phyloP scores from a whole-genome alignment of 2,113 vertebrate genomes.

The Siniperca knerii region DNA sequence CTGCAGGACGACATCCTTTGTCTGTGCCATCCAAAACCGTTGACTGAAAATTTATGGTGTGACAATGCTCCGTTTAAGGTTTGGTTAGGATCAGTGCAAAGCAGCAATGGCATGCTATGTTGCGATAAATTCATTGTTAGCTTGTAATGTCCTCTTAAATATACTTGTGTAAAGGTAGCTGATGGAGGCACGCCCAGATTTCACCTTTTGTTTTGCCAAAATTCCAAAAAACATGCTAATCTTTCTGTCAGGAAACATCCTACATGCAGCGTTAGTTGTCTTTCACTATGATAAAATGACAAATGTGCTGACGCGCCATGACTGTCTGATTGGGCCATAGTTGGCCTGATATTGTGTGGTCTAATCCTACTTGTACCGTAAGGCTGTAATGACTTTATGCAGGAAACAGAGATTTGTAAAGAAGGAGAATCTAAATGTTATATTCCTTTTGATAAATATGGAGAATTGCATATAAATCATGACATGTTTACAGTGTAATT shows the following conservation, averaged over 20 bases:
- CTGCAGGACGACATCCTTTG: too few relatives aligned
- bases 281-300: not conserved
- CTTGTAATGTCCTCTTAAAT: too few relatives aligned
- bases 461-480: constrained; percentile 17
- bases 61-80: too few relatives aligned
- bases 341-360: not conserved
- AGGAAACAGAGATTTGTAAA: not conserved
- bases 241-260: not conserved
- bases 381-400: not conserved
- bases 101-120: too few relatives aligned
- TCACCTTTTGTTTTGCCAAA: not conserved
- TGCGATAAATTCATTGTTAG: too few relatives aligned
- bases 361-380: not conserved
- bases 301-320: not conserved
- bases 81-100: too few relatives aligned
- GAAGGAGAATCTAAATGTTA: not conserved
- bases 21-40: too few relatives aligned
- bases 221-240: not conserved
- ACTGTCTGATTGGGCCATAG: too few relatives aligned
- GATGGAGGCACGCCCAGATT: not conserved
- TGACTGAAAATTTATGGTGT: too few relatives aligned
- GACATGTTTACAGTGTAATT: constrained; percentile 4
- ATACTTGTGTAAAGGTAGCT: too few relatives aligned
- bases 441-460: constrained; percentile 10
- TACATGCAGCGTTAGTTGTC: too few relatives aligned